These are phyloP conservation scores for Smittia sp. DNA, from an alignment of 2,888 invertebrate genomes.

Conservation along the genomic window DNA sequence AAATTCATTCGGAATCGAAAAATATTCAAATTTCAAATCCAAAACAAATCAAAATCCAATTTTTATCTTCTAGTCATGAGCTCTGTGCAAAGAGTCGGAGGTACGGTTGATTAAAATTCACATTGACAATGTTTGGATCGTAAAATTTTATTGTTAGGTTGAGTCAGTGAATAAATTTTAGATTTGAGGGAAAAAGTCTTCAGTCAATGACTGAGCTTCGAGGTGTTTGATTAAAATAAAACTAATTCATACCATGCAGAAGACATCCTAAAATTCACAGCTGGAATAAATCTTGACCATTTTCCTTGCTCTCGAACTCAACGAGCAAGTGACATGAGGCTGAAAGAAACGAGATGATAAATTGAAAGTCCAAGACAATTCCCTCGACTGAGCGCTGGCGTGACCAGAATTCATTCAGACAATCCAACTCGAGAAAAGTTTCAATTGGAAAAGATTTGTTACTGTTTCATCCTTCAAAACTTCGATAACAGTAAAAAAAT, in stretches of 20 bases:
- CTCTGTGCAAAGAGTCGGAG: background rate
- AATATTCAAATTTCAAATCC: background rate
- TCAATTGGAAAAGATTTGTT: background rate
- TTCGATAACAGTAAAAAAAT: too few relatives aligned
- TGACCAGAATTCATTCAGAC: background rate
- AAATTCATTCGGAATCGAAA: too few relatives aligned
- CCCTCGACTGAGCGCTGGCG: background rate
- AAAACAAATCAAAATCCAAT: slow-evolving; percentile 1
- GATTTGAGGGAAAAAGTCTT: too few relatives aligned
- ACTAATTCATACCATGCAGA: too few relatives aligned
- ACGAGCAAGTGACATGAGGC: background rate
- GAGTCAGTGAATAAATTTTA: too few relatives aligned
- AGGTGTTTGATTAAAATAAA: too few relatives aligned
- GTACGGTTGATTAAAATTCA: background rate
- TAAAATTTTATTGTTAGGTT: too few relatives aligned
- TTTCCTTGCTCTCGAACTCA: background rate
- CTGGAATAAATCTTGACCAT: background rate
- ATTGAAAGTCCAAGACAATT: slow-evolving; percentile 4
- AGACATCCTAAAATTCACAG: too few relatives aligned
- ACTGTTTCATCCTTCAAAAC: background rate
- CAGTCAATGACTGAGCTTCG: too few relatives aligned
- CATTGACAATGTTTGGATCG: background rate
- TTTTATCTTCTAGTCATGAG: background rate
- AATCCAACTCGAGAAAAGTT: background rate
- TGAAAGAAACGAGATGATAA: background rate